Base-by-base conservation (phyloP, 2,113 vertebrate genomes). In the Engraulis encrasicolus region DNA sequence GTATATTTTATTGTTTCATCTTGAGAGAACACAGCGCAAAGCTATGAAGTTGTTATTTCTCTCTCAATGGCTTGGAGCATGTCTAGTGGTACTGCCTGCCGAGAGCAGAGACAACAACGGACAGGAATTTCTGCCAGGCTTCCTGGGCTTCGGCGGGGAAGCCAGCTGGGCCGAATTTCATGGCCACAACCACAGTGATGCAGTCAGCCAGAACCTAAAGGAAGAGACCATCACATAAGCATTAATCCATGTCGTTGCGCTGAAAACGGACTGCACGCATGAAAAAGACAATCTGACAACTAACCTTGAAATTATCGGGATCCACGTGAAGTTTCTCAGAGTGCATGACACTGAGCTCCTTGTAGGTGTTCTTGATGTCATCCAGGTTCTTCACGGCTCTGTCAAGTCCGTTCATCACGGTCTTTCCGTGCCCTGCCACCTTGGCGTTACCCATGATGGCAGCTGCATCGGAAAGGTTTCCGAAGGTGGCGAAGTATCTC, bases 271-370 rank as follows among this genome's bases (percentile, higher is more conserved):
- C n/a, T n/a, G n/a, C n/a, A n/a, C n/a, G n/a, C n/a, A n/a, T n/a
- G 23, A 15, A 45, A 6, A 7, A 23, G 2, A 38, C 14, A 15
- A 15, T 15, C 36, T 58, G 52, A 1, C 14, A 2, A 74, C 90
- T 89, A 88, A 96, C 96, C 92, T 92, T 95, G 93, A 98, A 97
- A 95, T 97, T 97, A 40, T 96, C 96, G 0, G 96, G 96, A 86
- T 97, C 96, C 82, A 97, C 96, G 11, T 94, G 93, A 54, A 98
- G 94, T 84, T 95, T 87, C 88, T 96, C 95, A 31, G 96, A 96
- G 19, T 97, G 97, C 88, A 94, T 92, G 84, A 94, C 91, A 0
- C 96, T 96, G 77, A 96, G 93, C 0, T 90, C 91, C 87, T 90
- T 50, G 90, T 97, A 90, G 19, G 90, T 61, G 0, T 5, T 58